Conservation (phyloP, 30 jellyfish, hydroid and myxozoan species). For the Aurelia sp. region DNA sequence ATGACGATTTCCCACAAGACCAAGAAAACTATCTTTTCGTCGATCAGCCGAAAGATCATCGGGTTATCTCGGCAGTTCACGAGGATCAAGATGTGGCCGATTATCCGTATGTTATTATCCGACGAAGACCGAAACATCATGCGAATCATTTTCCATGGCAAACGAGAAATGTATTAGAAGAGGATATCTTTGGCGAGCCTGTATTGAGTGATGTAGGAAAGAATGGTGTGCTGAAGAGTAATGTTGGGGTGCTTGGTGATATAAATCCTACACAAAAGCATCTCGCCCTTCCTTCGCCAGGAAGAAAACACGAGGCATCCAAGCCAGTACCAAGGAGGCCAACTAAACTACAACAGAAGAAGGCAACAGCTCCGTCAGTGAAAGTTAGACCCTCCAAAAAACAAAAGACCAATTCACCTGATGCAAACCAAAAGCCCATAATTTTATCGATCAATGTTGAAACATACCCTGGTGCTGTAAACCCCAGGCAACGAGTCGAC, state of each 20-base stretch:
- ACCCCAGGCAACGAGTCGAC: slow-evolving; percentile 6
- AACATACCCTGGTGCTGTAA: slow-evolving; percentile 54
- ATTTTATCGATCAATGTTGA: slow-evolving; percentile 76
- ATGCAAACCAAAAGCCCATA: slow-evolving; percentile 43
- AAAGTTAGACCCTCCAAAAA: slow-evolving; percentile 7
- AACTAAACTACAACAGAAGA: slow-evolving; percentile 2
- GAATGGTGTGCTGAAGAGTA: slow-evolving; percentile 1
- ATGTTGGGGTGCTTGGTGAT: slow-evolving; percentile 60
- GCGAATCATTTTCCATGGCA: slow-evolving; percentile 60
- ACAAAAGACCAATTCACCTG: slow-evolving; percentile 3
- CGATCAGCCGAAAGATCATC: slow-evolving; percentile 43
- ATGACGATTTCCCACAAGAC: slow-evolving; percentile 77
- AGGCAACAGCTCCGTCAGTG: not conserved
- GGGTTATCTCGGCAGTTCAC: slow-evolving; percentile 39
- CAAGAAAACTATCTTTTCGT: slow-evolving; percentile 63
- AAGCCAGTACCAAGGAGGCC: slow-evolving; percentile 20
- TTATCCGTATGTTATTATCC: slow-evolving; percentile 49
- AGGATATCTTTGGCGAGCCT: slow-evolving; percentile 53
- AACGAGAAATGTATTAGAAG: slow-evolving; percentile 44
- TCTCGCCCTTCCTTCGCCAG: not conserved
- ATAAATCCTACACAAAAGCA: slow-evolving; percentile 1
- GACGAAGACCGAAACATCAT: slow-evolving; percentile 22
- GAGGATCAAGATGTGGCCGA: slow-evolving; percentile 51
- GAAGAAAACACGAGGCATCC: not conserved
- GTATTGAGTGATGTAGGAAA: not conserved